Evolutionary conservation across 2,888 invertebrate genomes (phyloP), one percentile per base, ranked within the genome.

Genomic region (Lingula anatina): DNA sequence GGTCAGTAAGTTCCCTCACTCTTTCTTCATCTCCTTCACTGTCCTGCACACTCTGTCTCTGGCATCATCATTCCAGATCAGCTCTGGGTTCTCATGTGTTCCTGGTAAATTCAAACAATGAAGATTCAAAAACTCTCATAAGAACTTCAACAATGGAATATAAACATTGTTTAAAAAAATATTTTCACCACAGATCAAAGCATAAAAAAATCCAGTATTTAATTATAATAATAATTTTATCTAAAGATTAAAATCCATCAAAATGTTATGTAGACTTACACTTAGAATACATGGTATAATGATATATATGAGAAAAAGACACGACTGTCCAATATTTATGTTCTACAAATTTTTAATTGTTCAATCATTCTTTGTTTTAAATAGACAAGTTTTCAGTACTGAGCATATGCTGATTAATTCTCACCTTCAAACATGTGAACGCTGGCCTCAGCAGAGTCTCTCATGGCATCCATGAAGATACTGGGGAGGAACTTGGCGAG

Each of bases 81-180:
- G 83, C 80, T 99, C 99, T 0, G 99, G 99, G 81, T 99, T 97
- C 76, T 97, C 97, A 77, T 96, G 95, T 57, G 85, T 85, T 1
- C 79, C 78, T 75, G 68, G 50, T 61, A n/a, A n/a, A n/a, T n/a
- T n/a, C n/a, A n/a, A 48, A 15, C 12, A 12, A 39, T n/a, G n/a
- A 23, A 12, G 25, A 31, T 21, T 26, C 31, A n/a, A 15, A 53
- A 51, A 7, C n/a, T n/a, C n/a, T 25, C 26, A 37, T n/a, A 27
- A 21, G 5, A 47, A 44, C 41, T 7, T 24, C 15, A 27, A 15
- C 28, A 40, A 26, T 9, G n/a, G n/a, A 35, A 9, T 24, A 31
- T 18, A n/a, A 24, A 46, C 31, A 21, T 18, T 45, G 5, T 31
- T 35, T 18, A 51, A 21, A 52, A 49, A 21, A 20, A 39, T n/a